A percentile compares a stretch with the other conserved stretches of the same genome.
phyloP scores from a whole-genome alignment of 1,140 invertebrate species.

The Leptestheria dahalacensis region DNA sequence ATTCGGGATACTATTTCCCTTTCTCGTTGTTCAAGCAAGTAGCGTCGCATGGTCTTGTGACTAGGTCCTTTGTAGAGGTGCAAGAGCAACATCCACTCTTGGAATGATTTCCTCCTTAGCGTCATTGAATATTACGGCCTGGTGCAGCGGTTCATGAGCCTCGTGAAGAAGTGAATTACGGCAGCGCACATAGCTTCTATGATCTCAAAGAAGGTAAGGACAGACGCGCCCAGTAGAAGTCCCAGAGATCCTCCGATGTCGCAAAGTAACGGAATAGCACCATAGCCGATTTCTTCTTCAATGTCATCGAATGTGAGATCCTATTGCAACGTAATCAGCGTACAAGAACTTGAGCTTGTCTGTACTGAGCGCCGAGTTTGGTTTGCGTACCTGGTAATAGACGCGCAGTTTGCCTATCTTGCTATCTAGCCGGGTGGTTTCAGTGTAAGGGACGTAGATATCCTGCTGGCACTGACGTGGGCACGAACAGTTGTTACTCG shows the following conservation, averaged over 20 bases:
- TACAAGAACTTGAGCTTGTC: too few relatives aligned
- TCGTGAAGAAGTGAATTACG: not conserved
- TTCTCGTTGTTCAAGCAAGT: too few relatives aligned
- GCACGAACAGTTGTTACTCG: conserved; percentile 19
- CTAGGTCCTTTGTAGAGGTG: too few relatives aligned
- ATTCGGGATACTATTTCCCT: too few relatives aligned
- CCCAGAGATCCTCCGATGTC: conserved; percentile 27
- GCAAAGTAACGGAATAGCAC: conserved; percentile 23
- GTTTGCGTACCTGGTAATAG: conserved; percentile 21
- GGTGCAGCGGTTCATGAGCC: not conserved
- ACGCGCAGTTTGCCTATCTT: conserved; percentile 19
- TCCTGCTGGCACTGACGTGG: conserved; percentile 22
- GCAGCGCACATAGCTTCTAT: conserved; percentile 19
- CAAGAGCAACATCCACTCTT: too few relatives aligned
- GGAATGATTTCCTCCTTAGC: too few relatives aligned
- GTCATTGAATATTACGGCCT: not conserved
- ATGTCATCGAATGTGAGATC: conserved; percentile 24
- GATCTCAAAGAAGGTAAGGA: conserved; percentile 26
- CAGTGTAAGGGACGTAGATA: conserved; percentile 20
- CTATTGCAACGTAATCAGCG: conserved; percentile 6
- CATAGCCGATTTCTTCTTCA: conserved; percentile 23
- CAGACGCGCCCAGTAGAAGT: conserved; percentile 26
- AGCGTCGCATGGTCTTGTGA: too few relatives aligned
- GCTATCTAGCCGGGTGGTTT: conserved; percentile 17
- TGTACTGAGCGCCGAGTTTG: not conserved